Evolutionary conservation across 2,888 invertebrate species (phyloP).

Genomic region (Allacma fusca): DNA sequence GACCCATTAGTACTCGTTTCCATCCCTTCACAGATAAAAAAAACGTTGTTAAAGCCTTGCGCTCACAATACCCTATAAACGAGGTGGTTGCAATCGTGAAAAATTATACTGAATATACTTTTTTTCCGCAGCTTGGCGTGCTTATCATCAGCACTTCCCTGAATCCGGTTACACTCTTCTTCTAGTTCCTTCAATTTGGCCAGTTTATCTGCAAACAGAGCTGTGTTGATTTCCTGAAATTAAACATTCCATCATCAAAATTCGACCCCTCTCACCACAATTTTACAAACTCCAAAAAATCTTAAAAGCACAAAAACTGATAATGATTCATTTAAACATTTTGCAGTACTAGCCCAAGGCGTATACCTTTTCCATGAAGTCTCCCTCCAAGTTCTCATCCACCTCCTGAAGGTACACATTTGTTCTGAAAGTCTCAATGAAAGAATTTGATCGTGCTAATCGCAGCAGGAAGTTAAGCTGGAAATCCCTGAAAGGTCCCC

Average conservation of each 20-base stretch:
- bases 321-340: too few species aligned
- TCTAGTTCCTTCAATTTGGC: background rate
- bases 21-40: background rate
- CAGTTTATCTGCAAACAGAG: background rate
- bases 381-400: background rate
- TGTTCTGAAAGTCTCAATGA: constrained; percentile 23
- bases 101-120: background rate
- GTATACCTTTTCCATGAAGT: background rate
- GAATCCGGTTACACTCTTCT: background rate
- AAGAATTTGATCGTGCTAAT: constrained; percentile 21
- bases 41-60: too few species aligned
- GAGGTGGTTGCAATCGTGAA: too few species aligned
- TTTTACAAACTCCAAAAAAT: too few species aligned
- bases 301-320: too few species aligned
- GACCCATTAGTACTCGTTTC: background rate
- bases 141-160: background rate
- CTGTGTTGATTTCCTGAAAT: background rate
- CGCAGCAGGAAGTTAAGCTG: constrained; percentile 19
- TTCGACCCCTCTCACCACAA: too few species aligned
- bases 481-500: constrained; percentile 41
- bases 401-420: constrained; percentile 27
- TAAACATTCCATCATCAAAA: background rate
- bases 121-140: background rate
- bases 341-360: too few species aligned
- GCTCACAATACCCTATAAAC: too few species aligned